phyloP scores from a whole-genome alignment of 2,797 vertebrate genomes.

The Ibycter americanus region DNA sequence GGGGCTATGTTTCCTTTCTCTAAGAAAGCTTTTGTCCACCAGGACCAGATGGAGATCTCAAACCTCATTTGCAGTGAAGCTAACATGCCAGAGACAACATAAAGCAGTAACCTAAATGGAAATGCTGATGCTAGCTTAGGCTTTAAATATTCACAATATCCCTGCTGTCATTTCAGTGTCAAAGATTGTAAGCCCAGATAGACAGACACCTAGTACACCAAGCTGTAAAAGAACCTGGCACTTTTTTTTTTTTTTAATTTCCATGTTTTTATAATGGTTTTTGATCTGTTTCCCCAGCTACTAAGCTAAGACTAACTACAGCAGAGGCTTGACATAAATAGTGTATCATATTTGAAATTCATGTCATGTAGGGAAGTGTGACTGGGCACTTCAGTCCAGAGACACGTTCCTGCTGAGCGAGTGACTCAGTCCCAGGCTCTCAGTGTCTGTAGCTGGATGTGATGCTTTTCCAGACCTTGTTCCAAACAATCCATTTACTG shows the following conservation, averaged over 20 bases:
- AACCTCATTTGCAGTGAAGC: not conserved
- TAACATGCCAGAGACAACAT: not conserved
- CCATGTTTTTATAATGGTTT: not conserved
- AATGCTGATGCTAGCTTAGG: not conserved
- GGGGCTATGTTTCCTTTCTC: not conserved
- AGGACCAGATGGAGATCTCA: constrained; percentile 26
- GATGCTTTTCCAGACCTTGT: not conserved
- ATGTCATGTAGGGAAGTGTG: not conserved
- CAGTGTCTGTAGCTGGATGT: not conserved
- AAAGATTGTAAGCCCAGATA: not conserved
- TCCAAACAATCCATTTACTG: not conserved
- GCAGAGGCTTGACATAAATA: not conserved
- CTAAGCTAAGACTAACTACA: not conserved
- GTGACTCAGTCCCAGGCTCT: not conserved
- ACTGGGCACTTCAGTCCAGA: not conserved
- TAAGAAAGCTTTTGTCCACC: constrained; percentile 9
- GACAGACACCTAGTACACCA: not conserved
- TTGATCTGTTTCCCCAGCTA: not conserved
- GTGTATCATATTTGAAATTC: not conserved
- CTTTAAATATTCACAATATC: not conserved
- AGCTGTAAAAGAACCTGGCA: not conserved
- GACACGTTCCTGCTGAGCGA: not conserved
- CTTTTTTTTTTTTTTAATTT: not conserved
- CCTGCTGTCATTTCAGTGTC: not conserved
- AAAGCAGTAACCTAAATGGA: not conserved